phyloP scores from a whole-genome alignment of 2,888 invertebrate species.

The Dryococelus australis region DNA sequence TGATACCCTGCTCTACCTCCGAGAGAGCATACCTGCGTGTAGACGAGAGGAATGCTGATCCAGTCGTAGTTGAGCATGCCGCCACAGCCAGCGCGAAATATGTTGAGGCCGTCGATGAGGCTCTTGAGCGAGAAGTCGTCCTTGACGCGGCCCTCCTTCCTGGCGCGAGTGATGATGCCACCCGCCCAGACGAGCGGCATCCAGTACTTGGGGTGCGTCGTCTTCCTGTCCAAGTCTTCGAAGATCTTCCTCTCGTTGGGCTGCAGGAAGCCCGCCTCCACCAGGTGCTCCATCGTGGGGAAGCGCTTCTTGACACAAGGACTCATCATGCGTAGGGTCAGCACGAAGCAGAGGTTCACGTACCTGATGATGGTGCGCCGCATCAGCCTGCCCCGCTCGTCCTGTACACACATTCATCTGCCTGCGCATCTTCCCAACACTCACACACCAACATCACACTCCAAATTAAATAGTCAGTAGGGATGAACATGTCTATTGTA shows the following conservation, averaged over 20 bases:
- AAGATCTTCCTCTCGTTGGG: slow-evolving; percentile 55
- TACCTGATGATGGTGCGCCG: slow-evolving; percentile 56
- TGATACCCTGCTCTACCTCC: no score
- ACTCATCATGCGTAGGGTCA: slow-evolving; percentile 54
- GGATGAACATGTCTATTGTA: no score
- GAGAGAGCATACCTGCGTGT: slow-evolving; percentile 53
- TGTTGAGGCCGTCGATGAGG: slow-evolving; percentile 58
- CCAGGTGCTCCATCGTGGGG: slow-evolving; percentile 55
- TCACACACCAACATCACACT: no score
- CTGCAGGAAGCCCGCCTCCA: slow-evolving; percentile 55
- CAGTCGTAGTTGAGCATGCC: slow-evolving; percentile 54
- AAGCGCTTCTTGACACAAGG: slow-evolving; percentile 55
- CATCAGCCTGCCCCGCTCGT: slow-evolving; percentile 54
- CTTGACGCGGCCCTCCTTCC: slow-evolving; percentile 52
- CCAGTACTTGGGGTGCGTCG: slow-evolving; percentile 54
- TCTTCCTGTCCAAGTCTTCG: slow-evolving; percentile 47
- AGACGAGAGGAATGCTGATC: slow-evolving; percentile 56
- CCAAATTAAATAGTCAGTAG: no score
- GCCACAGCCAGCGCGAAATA: slow-evolving; percentile 55
- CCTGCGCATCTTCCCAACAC: no score
- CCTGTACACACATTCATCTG: slow-evolving; percentile 45
- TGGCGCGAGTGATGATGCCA: slow-evolving; percentile 51
- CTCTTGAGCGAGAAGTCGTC: slow-evolving; percentile 59
- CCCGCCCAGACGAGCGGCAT: slow-evolving; percentile 57
- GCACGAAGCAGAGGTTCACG: slow-evolving; percentile 53